phyloP scores from a whole-genome alignment of 2,888 invertebrate genomes.

The Synanthedon vespiformis region DNA sequence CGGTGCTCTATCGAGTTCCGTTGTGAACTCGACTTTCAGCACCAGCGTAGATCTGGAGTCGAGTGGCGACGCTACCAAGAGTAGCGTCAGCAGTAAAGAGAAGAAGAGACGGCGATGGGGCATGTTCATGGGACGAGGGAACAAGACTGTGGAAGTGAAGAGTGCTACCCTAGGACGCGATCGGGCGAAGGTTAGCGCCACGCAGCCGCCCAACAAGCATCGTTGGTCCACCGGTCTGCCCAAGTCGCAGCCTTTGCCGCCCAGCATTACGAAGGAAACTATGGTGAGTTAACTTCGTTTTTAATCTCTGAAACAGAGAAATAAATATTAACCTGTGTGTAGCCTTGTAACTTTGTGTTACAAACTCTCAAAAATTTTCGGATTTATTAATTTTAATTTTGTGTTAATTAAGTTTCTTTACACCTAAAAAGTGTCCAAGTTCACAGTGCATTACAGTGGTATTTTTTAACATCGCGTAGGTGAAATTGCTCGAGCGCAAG shows the following conservation, averaged over 20 bases:
- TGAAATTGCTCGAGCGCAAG: constrained; percentile 52
- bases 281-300: constrained; percentile 66
- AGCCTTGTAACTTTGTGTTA: too few relatives aligned
- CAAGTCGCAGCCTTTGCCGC: constrained; percentile 77
- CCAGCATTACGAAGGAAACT: constrained; percentile 83
- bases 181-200: constrained; percentile 62
- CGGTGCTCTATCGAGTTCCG: constrained; percentile 35
- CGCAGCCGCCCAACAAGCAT: constrained; percentile 66
- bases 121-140: constrained; percentile 74
- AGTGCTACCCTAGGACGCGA: constrained; percentile 79
- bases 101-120: constrained; percentile 77
- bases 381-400: too few relatives aligned
- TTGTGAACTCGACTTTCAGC: constrained; percentile 38
- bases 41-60: constrained; percentile 36
- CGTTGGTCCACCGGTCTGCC: constrained; percentile 81
- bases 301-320: not conserved
- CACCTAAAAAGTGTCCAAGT: too few relatives aligned
- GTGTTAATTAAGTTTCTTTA: too few relatives aligned
- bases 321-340: not conserved
- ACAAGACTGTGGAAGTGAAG: constrained; percentile 69
- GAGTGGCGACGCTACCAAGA: constrained; percentile 23
- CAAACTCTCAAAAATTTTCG: too few relatives aligned
- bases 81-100: constrained; percentile 43
- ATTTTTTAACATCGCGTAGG: not conserved
- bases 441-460: too few relatives aligned